Evolutionary conservation across 2,113 vertebrate species (phyloP), one percentile per base, ranked within the genome.

Genomic region (Mormoops blainvillei): DNA sequence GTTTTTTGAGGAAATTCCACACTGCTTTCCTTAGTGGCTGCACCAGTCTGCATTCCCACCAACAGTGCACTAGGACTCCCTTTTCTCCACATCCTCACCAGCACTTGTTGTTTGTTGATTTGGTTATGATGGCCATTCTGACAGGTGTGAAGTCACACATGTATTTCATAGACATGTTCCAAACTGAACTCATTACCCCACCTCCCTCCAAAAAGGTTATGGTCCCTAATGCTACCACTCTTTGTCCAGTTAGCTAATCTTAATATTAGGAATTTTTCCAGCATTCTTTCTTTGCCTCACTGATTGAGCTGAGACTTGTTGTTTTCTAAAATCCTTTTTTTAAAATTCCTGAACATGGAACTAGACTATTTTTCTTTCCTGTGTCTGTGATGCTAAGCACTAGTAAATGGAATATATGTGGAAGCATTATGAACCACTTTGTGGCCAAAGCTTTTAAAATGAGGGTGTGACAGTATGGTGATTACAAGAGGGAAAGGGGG

Each of bases 391-490:
- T 82, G 70, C 19, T 68, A 88, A 80, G 41, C 28, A 68, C 31
- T 89, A 87, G 80, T 54, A 68, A 94, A 68, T 87, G 5, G 38
- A 96, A 87, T 80, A 52, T 84, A 18, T 65, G 18, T 80, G 36
- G 28, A 91, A 87, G 16, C 65, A 8, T 65, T 96, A 63, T 56
- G 13, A 90, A 19, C 16, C 33, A 92, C 92, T 94, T 92, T 36
- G 12, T 93, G 11, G 33, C 12, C 41, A 89, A 95, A 43, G 36
- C 11, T 94, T 96, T 91, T 74, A 61, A 95, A 94, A 91, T 95
- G 61, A 94, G 16, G 3, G 6, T 43, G 41, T 93, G 19, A 61
- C 26, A 61, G 58, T 61, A 61, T 61, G 58, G 58, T 61, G 10
- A 31, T 61, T 61, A 61, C 26, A 28, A 31, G 58, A 61, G 26